These are phyloP conservation scores for Diloba caeruleocephala DNA, from an alignment of 2,888 invertebrate species.

Conservation along the genomic window DNA sequence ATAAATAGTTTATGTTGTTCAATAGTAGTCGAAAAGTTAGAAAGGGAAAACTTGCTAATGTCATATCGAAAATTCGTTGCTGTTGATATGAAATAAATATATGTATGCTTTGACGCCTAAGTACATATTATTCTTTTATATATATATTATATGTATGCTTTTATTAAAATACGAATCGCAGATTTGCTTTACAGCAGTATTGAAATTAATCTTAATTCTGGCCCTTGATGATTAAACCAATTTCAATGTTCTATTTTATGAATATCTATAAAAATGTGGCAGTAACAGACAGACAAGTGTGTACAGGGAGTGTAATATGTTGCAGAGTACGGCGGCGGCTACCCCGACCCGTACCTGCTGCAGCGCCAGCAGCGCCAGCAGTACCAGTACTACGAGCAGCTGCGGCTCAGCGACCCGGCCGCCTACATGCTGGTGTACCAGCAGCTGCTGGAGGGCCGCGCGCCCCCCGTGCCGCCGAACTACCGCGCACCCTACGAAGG, in stretches of 20 bases:
- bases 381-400: slow-evolving; percentile 93
- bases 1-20: not conserved
- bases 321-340: slow-evolving; percentile 53
- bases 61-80: not conserved
- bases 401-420: slow-evolving; percentile 93
- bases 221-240: too few species aligned
- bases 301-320: not conserved
- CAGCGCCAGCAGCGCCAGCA: slow-evolving; percentile 91
- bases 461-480: slow-evolving; percentile 50
- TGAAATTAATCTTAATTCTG: too few species aligned
- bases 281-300: too few species aligned
- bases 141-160: not conserved
- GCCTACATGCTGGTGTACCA: slow-evolving; percentile 94
- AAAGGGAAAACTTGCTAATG: not conserved
- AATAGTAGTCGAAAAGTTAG: not conserved
- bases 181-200: too few species aligned
- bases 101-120: too few species aligned
- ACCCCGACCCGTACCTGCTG: slow-evolving; percentile 87
- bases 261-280: too few species aligned
- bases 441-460: slow-evolving; percentile 90
- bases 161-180: too few species aligned
- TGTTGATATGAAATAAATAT: not conserved
- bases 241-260: too few species aligned
- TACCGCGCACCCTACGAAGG: slow-evolving; percentile 30
- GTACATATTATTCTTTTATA: too few species aligned